phyloP scores from a whole-genome alignment of 2,113 vertebrate genomes.

The Lepidothrix coronata region DNA sequence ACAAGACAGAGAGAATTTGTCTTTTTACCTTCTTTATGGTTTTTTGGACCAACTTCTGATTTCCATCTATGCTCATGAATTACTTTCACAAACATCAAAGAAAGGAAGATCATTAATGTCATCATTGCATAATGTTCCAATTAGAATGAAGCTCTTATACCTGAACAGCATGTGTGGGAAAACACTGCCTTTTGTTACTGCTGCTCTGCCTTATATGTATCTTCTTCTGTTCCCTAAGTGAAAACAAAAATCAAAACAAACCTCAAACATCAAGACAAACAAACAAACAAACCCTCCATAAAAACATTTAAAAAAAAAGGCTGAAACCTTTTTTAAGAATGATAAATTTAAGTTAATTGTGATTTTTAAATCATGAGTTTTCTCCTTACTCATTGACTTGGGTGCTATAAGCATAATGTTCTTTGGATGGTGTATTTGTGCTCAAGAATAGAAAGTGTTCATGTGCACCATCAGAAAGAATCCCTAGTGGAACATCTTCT shows the following conservation, averaged over 20 bases:
- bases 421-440: not conserved
- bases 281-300: not conserved
- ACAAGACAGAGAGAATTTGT: not conserved
- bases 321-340: not conserved
- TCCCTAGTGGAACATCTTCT: not conserved
- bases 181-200: rapidly evolving
- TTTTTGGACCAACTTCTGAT: not conserved
- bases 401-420: not conserved
- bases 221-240: not conserved
- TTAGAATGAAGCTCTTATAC: not conserved
- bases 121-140: not conserved
- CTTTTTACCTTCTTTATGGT: not conserved
- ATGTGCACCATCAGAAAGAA: not conserved
- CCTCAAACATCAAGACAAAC: not conserved
- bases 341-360: not conserved
- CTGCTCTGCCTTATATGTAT: not conserved
- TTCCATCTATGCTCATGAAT: not conserved
- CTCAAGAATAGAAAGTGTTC: not conserved
- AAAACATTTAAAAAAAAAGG: not conserved
- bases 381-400: not conserved
- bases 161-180: not conserved
- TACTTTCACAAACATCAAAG: not conserved
- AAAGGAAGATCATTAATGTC: not conserved
- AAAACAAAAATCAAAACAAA: not conserved
- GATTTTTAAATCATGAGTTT: not conserved